Base-by-base conservation (phyloP, 1,140 invertebrate genomes). In the Drosophila parvula region DNA sequence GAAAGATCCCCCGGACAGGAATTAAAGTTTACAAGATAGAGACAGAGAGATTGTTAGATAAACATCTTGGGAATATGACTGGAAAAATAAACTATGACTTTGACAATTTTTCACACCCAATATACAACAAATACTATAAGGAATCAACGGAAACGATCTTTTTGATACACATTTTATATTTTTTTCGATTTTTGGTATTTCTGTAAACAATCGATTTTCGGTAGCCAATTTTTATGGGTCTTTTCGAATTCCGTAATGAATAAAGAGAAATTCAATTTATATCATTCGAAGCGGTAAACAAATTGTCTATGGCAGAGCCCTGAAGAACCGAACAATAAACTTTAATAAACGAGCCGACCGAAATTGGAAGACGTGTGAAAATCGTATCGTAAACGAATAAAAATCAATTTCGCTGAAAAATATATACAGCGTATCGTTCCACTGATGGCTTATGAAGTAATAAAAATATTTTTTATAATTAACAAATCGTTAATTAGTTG, bases 21-120 rank as follows among this genome's bases (percentile, higher is more conserved):
- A 47, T 30, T 38, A 41, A 48, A 43, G n/a, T 34, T 30, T 62
- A 51, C 30, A 65, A 57, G 28, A 51, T n/a, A 48, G 7, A 55
- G 28, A 32, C 18, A n/a, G 28, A 30, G 38, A 44, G 32, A 53
- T 36, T 32, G 68, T 45, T 27, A 58, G 16, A 22, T 18, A 61
- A 76, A 64, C 62, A 79, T 63, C 65, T 63, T 45, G 48, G 45
- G 9, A 63, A 74, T 74, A 74, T 85, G 64, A 60, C 32, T 74
- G 32, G 44, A 44, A 63, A 84, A 60, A 67, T 60, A 85, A 78
- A 64, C 74, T 40, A 70, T 68, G 58, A 69, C 38, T 45, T 45
- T 58, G 27, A 41, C 40, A 27, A 47, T 41, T 32, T 48, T 48
- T 32, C 40, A 74, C 5, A 44, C 10, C 36, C 32, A 11, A 41